Evolutionary conservation across 2,888 invertebrate genomes (phyloP).

Genomic region (Tachina fera): DNA sequence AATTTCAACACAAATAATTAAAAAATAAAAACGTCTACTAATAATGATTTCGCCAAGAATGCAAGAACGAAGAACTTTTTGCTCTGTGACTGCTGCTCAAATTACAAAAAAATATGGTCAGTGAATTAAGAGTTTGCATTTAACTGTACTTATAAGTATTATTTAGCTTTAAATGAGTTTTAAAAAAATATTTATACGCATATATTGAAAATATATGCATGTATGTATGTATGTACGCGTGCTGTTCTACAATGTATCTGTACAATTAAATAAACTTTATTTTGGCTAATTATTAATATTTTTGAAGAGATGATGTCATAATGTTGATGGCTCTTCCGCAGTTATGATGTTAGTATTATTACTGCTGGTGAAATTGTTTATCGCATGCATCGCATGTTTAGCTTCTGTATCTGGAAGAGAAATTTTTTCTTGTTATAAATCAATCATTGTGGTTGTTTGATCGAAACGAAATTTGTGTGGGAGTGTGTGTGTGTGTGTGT

Average conservation of each 20-base stretch:
- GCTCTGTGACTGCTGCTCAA: background rate
- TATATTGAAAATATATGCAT: no score
- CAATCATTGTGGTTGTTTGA: background rate
- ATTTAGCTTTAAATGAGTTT: background rate
- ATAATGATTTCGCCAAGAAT: no score
- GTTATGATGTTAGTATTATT: slow-evolving; percentile 28
- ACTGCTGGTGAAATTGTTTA: slow-evolving; percentile 67
- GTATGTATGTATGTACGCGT: slow-evolving; percentile 27
- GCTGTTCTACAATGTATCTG: slow-evolving; percentile 30
- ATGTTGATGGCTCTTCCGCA: slow-evolving; percentile 78
- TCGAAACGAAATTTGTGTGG: slow-evolving; percentile 49
- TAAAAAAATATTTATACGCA: no score
- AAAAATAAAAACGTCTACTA: no score
- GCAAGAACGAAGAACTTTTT: no score
- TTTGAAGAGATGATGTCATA: slow-evolving; percentile 83
- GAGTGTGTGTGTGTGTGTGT: slow-evolving; percentile 32
- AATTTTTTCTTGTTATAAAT: slow-evolving; percentile 46
- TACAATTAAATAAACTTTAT: slow-evolving; percentile 33
- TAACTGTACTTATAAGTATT: slow-evolving; percentile 20
- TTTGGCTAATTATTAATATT: slow-evolving; percentile 76
- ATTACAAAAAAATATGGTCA: background rate
- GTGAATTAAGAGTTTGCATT: slow-evolving; percentile 3
- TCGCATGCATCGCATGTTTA: slow-evolving; percentile 69
- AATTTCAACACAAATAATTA: no score
- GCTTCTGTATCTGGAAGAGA: slow-evolving; percentile 57